Percentiles rank a stretch among this genome's conserved stretches.
These are phyloP conservation scores for Vanacampus margaritifer DNA, from an alignment of 2,113 vertebrate genomes.

Conservation along the genomic window DNA sequence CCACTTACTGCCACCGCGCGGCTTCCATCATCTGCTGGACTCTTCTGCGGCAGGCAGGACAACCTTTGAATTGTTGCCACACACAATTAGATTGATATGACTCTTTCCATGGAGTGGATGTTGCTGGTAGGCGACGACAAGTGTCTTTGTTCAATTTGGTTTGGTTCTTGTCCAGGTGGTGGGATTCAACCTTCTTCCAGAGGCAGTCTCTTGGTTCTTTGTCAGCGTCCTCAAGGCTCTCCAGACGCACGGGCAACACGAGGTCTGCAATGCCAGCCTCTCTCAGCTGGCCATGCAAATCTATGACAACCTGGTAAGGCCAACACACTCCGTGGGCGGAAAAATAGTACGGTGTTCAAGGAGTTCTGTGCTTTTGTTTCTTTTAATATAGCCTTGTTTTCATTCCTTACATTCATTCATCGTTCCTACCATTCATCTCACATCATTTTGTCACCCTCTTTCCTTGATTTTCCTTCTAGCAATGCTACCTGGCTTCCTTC, in stretches of 20 bases:
- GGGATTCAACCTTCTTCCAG: constrained; percentile 81
- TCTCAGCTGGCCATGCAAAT: constrained; percentile 90
- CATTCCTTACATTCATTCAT: no score
- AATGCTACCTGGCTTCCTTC: no score
- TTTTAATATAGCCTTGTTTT: no score
- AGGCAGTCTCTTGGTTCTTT: constrained; percentile 90
- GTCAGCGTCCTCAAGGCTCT: constrained; percentile 85
- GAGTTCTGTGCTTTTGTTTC: no score
- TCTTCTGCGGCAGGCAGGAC: constrained; percentile 82
- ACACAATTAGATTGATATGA: no score
- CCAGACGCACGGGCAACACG: constrained; percentile 91
- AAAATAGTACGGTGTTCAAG: no score
- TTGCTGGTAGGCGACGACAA: background rate
- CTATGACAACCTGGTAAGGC: constrained; percentile 85
- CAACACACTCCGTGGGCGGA: background rate
- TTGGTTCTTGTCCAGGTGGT: constrained; percentile 73
- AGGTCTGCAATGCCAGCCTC: constrained; percentile 85
- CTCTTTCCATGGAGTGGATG: background rate
- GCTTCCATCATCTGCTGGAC: constrained; percentile 92
- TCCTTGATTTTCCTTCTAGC: no score
- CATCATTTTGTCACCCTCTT: no score
- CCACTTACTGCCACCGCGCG: constrained; percentile 86
- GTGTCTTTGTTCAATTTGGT: background rate
- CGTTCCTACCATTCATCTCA: no score
- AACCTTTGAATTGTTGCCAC: background rate